Base-by-base conservation (phyloP, 2,797 vertebrate species). In the Chrysolophus pictus region DNA sequence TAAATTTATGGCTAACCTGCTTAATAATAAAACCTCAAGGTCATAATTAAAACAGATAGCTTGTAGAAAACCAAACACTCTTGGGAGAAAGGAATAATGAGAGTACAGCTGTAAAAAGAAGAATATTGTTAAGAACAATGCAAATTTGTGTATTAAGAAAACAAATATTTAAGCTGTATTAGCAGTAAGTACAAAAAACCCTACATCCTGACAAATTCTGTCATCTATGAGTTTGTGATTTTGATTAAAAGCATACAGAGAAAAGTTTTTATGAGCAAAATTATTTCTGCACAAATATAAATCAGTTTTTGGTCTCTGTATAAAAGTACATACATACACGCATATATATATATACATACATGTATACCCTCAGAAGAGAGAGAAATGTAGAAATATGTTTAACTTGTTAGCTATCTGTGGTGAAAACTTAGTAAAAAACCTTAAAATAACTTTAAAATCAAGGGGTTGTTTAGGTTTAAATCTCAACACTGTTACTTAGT, bases 391-490 rank as follows among this genome's bases (percentile, higher is more conserved):
- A 63, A 35, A 63, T 11, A 17, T 0, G 0, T 53, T 46, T 72
- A 60, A 29, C 33, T 72, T 51, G 64, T 64, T 37, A 77, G 42
- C 33, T 65, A 22, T 10, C 28, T 64, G 37, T 42, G 4, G 28
- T 53, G 51, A 53, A 53, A 73, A 28, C 11, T 8, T 67, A 8
- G 19, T 67, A 13, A 33, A 87, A 75, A 86, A 23, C 6, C 8
- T 59, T 70, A 84, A 91, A 91, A 63, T 42, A 37, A 90, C 39
- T 26, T 51, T 33, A 55, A 88, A 86, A 47, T 55, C 14, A 73
- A 53, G 26, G 11, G 19, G 5, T 3, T 19, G 41, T 2, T 2
- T 24, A 64, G 24, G 5, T 29, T 59, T 39, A 72, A 62, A 12
- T 37, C 13, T 67, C 44, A 41, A 44, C 67, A 62, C 13, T 75